Evolutionary conservation across 2,888 invertebrate species (phyloP).

Genomic region (Mythimna albipuncta): DNA sequence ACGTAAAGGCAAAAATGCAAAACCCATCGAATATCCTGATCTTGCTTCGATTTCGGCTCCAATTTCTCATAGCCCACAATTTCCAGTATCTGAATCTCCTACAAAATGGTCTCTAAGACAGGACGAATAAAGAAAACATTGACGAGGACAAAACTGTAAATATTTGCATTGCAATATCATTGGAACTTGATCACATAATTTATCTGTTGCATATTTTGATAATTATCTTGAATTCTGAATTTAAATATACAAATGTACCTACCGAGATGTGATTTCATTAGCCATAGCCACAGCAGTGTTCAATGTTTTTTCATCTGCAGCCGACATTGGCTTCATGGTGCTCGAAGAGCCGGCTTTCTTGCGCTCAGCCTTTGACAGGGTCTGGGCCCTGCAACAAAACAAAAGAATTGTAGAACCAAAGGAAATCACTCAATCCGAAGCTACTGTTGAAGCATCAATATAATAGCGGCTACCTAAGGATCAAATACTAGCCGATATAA

Average conservation of each 20-base stretch:
- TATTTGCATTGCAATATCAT: too few relatives aligned
- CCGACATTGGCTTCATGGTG: not conserved
- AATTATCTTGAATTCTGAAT: not conserved
- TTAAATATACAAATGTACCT: not conserved
- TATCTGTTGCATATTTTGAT: too few relatives aligned
- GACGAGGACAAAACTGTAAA: too few relatives aligned
- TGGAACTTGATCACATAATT: too few relatives aligned
- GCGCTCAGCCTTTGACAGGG: not conserved
- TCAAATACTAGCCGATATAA: not conserved
- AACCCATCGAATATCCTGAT: too few relatives aligned
- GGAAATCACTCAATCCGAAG: not conserved
- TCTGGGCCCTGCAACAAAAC: not conserved
- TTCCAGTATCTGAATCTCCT: too few relatives aligned
- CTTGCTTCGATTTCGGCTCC: too few relatives aligned
- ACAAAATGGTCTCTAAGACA: too few relatives aligned
- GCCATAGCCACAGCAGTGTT: not conserved
- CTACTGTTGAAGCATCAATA: not conserved
- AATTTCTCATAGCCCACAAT: too few relatives aligned
- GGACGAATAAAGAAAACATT: too few relatives aligned
- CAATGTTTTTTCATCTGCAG: not conserved
- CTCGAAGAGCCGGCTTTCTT: not conserved
- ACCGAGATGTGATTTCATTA: slow-evolving; percentile 1
- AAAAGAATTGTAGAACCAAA: not conserved
- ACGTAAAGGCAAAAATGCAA: too few relatives aligned
- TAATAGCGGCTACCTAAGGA: not conserved